phyloP scores from a whole-genome alignment of 2,113 vertebrate species.

The Varanus salvator region DNA sequence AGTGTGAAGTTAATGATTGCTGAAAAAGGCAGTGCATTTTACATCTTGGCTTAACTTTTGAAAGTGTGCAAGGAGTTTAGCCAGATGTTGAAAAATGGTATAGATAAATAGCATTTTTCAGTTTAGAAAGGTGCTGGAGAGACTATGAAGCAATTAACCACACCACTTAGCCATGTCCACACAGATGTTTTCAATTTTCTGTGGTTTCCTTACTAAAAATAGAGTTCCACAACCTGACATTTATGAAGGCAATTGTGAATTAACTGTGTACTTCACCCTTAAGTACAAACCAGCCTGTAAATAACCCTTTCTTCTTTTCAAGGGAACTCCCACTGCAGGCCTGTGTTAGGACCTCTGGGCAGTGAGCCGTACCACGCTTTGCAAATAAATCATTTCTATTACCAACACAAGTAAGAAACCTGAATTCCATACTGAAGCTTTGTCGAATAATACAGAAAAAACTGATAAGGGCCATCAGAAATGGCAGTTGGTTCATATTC shows the following conservation, averaged over 20 bases:
- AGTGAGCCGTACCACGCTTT: not conserved
- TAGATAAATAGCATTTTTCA: not conserved
- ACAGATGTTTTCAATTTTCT: not conserved
- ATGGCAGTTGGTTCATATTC: not conserved
- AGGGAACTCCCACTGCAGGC: not conserved
- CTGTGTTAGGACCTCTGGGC: not conserved
- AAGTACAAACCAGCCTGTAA: not conserved
- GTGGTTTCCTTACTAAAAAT: not conserved
- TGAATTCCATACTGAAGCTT: not conserved
- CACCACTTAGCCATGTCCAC: not conserved
- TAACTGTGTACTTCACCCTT: not conserved
- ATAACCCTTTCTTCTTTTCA: not conserved
- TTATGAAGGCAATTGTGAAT: not conserved
- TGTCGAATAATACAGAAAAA: not conserved
- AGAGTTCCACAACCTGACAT: not conserved
- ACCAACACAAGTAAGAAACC: not conserved
- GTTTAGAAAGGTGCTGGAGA: not conserved
- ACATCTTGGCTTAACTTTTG: slow-evolving; percentile 65
- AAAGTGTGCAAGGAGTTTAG: slow-evolving; percentile 41
- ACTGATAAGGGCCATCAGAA: not conserved
- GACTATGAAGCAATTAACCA: not conserved
- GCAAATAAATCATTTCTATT: not conserved
- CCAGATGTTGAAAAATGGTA: not conserved
- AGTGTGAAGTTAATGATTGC: slow-evolving; percentile 66
- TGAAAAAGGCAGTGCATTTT: slow-evolving; percentile 64